A percentile compares a stretch with the other conserved stretches of the same genome.
phyloP scores from a whole-genome alignment of 1,140 invertebrate species.

The Papilio xuthus region DNA sequence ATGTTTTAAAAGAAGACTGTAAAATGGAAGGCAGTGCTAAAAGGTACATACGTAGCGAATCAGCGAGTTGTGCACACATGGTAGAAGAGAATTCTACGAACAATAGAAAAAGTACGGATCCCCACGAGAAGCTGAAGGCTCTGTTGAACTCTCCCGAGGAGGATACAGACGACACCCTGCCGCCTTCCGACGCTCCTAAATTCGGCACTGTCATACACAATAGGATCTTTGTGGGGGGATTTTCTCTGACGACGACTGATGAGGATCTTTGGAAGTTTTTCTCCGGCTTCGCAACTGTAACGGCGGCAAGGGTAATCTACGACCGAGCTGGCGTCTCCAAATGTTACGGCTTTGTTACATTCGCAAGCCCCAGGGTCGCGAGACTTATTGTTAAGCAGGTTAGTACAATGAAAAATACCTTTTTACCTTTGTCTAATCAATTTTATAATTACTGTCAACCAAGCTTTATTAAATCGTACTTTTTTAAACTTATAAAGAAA shows the following conservation, averaged over 20 bases:
- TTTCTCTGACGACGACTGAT: conserved; percentile 92
- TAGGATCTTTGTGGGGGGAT: conserved; percentile 97
- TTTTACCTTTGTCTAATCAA: conserved; percentile 23
- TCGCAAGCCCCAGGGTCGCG: conserved; percentile 83
- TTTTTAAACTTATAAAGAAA: background rate
- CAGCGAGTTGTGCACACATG: conserved; percentile 76
- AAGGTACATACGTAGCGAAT: conserved; percentile 73
- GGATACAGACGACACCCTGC: conserved; percentile 72
- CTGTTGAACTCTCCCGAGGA: conserved; percentile 75
- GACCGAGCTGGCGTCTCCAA: conserved; percentile 97
- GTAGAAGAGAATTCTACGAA: conserved; percentile 69
- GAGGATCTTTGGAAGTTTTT: conserved; percentile 91
- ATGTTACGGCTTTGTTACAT: conserved; percentile 97
- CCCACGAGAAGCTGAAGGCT: conserved; percentile 75
- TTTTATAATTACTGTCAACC: conserved; percentile 25
- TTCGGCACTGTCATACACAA: conserved; percentile 94
- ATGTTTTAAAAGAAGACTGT: conserved; percentile 64
- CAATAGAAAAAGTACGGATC: conserved; percentile 70
- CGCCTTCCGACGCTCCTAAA: conserved; percentile 85
- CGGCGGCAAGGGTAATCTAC: conserved; percentile 96
- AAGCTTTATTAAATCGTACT: background rate
- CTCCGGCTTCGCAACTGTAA: conserved; percentile 94
- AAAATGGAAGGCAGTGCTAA: conserved; percentile 71
- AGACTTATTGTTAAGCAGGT: conserved; percentile 80
- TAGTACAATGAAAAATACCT: conserved; percentile 35